These are phyloP conservation scores for Ailurus styani DNA, from an alignment of 2,113 vertebrate genomes.

Conservation along the genomic window DNA sequence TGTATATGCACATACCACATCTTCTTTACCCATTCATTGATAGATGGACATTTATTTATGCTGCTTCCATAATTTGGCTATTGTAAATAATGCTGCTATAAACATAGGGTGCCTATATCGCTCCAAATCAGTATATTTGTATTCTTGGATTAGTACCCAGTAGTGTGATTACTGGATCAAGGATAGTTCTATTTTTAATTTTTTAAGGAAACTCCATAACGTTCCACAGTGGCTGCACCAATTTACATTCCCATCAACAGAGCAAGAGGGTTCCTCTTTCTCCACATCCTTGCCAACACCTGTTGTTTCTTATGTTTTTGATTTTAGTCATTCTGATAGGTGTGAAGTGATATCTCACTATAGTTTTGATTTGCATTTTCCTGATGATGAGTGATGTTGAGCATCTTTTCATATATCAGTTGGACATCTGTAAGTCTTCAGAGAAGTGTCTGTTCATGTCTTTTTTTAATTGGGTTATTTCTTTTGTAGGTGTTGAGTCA, in stretches of 20 bases:
- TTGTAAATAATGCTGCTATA: not conserved
- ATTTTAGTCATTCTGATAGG: not conserved
- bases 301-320: not conserved
- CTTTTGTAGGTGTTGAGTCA: not conserved
- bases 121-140: not conserved
- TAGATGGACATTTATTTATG: not conserved
- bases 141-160: not conserved
- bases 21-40: not conserved
- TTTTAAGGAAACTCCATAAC: not conserved
- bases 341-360: not conserved
- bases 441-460: not conserved
- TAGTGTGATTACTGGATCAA: not conserved
- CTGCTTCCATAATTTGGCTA: not conserved
- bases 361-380: not conserved
- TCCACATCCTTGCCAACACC: not conserved
- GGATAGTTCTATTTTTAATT: not conserved
- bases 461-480: not conserved
- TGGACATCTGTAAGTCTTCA: not conserved
- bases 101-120: not conserved
- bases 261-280: not conserved
- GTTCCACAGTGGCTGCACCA: not conserved
- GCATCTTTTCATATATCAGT: not conserved
- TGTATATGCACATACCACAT: not conserved
- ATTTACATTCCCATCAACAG: not conserved
- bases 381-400: not conserved